Percentiles rank a stretch among this genome's conserved stretches.
phyloP scores from a whole-genome alignment of 2,797 vertebrate species.

The Lagodon rhomboides region DNA sequence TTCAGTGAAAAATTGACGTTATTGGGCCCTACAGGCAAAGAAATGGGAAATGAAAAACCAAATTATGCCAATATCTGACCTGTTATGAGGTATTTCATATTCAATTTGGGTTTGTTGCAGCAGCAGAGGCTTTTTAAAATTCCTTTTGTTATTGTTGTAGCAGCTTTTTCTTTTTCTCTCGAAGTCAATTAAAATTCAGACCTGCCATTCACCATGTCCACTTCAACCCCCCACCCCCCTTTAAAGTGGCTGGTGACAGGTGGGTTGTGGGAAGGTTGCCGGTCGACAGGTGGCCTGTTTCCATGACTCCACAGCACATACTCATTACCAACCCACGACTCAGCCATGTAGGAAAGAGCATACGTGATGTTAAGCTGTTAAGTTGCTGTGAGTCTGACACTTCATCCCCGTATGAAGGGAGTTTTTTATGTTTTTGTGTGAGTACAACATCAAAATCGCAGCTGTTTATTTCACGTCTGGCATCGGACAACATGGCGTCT shows the following conservation, averaged over 20 bases:
- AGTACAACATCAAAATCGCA: not conserved
- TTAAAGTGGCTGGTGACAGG: slow-evolving; percentile 50
- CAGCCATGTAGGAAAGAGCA: slow-evolving; percentile 9
- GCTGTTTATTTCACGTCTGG: not conserved
- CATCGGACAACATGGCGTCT: not conserved
- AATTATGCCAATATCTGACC: not conserved
- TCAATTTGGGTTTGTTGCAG: slow-evolving; percentile 11
- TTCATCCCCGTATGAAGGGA: slow-evolving; percentile 7
- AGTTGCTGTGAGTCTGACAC: slow-evolving; percentile 11
- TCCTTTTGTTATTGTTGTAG: slow-evolving; percentile 35
- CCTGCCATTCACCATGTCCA: slow-evolving; percentile 23
- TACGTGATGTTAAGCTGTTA: slow-evolving; percentile 20
- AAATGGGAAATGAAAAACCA: not conserved
- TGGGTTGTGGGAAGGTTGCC: slow-evolving; percentile 49
- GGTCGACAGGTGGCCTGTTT: slow-evolving; percentile 59
- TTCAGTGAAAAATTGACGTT: not conserved
- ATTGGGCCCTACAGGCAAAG: not conserved
- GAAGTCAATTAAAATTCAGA: slow-evolving; percentile 43
- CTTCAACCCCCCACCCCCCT: not conserved
- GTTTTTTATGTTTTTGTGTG: slow-evolving; percentile 1
- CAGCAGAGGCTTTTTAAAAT: slow-evolving; percentile 20
- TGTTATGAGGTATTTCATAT: not conserved
- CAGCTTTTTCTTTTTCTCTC: slow-evolving; percentile 24
- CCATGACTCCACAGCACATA: slow-evolving; percentile 42
- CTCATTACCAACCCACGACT: slow-evolving; percentile 39